Evolutionary conservation across 2,113 vertebrate species (phyloP).

Genomic region (Epinephelus moara): DNA sequence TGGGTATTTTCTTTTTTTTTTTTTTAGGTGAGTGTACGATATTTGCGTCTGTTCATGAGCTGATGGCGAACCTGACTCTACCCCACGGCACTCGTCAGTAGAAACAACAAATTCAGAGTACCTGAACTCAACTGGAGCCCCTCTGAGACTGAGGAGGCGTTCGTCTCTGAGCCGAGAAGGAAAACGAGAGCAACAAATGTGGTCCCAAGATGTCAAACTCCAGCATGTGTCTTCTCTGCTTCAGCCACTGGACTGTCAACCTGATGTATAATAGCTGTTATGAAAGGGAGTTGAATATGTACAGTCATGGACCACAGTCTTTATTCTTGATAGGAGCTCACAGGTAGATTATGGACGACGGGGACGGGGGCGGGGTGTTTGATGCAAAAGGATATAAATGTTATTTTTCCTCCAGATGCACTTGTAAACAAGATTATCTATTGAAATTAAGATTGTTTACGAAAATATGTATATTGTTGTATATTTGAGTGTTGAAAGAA

Average conservation of each 20-base stretch:
- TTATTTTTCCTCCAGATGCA: constrained; percentile 89
- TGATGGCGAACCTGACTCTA: constrained; percentile 97
- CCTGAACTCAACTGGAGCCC: constrained; percentile 54
- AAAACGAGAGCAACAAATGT: constrained; percentile 36
- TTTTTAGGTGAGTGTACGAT: constrained; percentile 98
- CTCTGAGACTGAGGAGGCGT: background rate
- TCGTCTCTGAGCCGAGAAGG: background rate
- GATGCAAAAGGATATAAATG: constrained; percentile 76
- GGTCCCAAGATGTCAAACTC: constrained; percentile 65
- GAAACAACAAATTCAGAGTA: constrained; percentile 67
- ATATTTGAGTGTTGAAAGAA: constrained; percentile 84
- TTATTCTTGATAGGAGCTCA: constrained; percentile 53
- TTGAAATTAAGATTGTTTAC: constrained; percentile 92
- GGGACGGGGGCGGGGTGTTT: constrained; percentile 35
- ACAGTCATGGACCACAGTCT: constrained; percentile 53
- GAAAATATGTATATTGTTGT: constrained; percentile 96
- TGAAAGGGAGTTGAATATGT: constrained; percentile 78
- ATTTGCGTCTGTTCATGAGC: constrained; percentile 98
- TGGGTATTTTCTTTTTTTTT: constrained; percentile 63
- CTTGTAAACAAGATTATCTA: constrained; percentile 89
- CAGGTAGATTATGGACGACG: constrained; percentile 46
- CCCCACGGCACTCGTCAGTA: constrained; percentile 93
- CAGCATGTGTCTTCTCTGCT: constrained; percentile 80
- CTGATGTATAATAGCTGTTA: constrained; percentile 52
- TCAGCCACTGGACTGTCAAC: constrained; percentile 62